phyloP scores from a whole-genome alignment of 2,888 invertebrate species.

The Scaptomyza cyrtandrae region DNA sequence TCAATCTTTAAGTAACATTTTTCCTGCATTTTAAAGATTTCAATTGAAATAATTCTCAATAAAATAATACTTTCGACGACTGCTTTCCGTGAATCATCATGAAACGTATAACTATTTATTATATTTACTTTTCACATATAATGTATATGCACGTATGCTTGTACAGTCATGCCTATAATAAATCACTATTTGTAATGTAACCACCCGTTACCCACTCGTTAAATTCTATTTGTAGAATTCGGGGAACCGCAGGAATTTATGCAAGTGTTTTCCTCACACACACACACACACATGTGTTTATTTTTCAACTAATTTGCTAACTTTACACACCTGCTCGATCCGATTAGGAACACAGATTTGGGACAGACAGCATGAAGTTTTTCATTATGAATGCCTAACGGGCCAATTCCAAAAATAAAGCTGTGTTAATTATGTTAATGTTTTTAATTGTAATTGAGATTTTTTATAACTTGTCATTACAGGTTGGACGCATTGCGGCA shows the following conservation, averaged over 20 bases:
- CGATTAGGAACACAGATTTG: conserved; percentile 7
- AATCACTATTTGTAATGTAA: conserved; percentile 12
- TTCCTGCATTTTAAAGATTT: no score
- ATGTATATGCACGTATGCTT: neutral
- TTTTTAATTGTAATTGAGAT: neutral
- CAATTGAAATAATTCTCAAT: no score
- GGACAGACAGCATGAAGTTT: conserved; percentile 31
- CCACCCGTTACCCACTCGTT: neutral
- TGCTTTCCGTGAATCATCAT: conserved; percentile 1
- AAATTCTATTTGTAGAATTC: conserved; percentile 10
- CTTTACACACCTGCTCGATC: conserved; percentile 36
- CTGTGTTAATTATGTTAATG: conserved; percentile 35
- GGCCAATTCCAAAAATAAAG: conserved; percentile 44
- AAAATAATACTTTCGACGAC: no score
- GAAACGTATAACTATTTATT: neutral
- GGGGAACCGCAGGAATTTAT: neutral
- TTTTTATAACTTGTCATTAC: conserved; percentile 48
- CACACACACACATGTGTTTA: conserved; percentile 22
- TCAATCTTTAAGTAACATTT: no score
- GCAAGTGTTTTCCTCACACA: conserved; percentile 2
- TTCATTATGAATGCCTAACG: conserved; percentile 19
- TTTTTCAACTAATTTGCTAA: conserved; percentile 18
- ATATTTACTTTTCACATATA: conserved; percentile 3
- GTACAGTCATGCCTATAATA: conserved; percentile 33
- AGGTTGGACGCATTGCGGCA: conserved; percentile 97